Base-by-base conservation (phyloP, 2,113 vertebrate species). In the Python bivittatus region DNA sequence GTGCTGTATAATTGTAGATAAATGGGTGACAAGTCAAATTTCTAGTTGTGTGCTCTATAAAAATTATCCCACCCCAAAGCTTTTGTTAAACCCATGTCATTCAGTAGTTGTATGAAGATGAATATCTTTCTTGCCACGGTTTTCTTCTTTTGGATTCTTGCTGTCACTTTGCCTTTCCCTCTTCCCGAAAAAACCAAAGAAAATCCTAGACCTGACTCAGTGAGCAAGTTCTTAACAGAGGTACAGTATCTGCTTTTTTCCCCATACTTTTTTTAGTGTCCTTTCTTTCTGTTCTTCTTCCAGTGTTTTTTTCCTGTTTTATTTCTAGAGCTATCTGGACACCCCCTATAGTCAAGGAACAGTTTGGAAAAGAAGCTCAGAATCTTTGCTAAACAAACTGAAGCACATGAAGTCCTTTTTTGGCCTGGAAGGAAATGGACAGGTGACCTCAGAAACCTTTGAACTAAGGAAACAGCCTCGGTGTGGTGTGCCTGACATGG, bases 321-420 rank as follows among this genome's bases (percentile, higher is more conserved):
- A 1, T 93, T 94, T 94, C n/a, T 48, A 88, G 44, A 64, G 12
- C 25, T 64, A 58, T 85, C 52, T 92, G 68, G 91, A 93, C 60
- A 27, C 2, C 3, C 89, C 93, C 58, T 60, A 79, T 84, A 88
- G 53, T 83, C 48, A 25, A 57, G 53, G 17, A 29, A 0, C 29
- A 4, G 22, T 48, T 4, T 33, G 72, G 38, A 94, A 93, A 86
- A 92, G 85, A n/a, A 91, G 90, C 64, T 86, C 72, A 10, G 25
- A 33, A 4, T 22, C 72, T 4, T 25, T 91, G 33, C 1, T 23
- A 20, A n/a, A 84, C 44, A 97, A 96, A 83, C 86, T 97, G 64
- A 92, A 94, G 88, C 92, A 96, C 79, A 97, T 98, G 97, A 97
- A 98, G 93, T 92, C 7, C 29, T 98, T 98, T 92, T 98, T 97